phyloP scores from a whole-genome alignment of 2,888 invertebrate genomes.

The Scrobipalpa atriplicella region DNA sequence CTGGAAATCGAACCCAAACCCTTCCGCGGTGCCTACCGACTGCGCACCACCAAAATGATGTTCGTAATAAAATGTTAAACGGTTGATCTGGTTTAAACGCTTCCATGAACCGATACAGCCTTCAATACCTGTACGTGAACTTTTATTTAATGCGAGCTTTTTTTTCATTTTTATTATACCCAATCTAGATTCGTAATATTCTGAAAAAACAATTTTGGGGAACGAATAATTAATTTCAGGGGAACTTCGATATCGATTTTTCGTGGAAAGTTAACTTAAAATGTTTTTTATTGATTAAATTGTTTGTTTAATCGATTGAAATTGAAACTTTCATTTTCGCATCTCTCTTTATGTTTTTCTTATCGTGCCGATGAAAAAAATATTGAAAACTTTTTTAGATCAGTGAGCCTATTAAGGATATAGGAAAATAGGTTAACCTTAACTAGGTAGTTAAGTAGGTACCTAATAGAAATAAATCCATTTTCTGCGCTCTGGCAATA shows the following conservation, averaged over 20 bases:
- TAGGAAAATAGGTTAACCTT: too few relatives aligned
- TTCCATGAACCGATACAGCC: conserved; percentile 55
- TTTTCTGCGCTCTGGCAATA: too few relatives aligned
- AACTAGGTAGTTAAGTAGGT: too few relatives aligned
- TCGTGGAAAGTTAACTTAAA: background rate
- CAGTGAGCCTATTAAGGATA: too few relatives aligned
- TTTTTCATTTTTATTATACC: background rate
- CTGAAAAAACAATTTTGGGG: conserved; percentile 15
- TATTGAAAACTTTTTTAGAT: too few relatives aligned
- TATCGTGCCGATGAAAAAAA: too few relatives aligned
- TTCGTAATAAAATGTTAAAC: conserved; percentile 55
- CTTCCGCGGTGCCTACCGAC: conserved; percentile 8
- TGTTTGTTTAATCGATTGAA: too few relatives aligned
- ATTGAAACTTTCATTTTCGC: too few relatives aligned
- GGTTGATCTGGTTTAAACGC: conserved; percentile 56
- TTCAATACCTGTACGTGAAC: conserved; percentile 30
- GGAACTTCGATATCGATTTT: background rate
- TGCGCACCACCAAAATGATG: conserved; percentile 40
- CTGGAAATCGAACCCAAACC: background rate
- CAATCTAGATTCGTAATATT: conserved; percentile 20
- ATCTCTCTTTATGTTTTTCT: too few relatives aligned
- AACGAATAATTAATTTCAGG: conserved; percentile 13
- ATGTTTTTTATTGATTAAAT: background rate
- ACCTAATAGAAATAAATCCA: too few relatives aligned
- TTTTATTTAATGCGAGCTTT: background rate